Base-by-base conservation (phyloP, 2,113 vertebrate species). In the Vicugna pacos region DNA sequence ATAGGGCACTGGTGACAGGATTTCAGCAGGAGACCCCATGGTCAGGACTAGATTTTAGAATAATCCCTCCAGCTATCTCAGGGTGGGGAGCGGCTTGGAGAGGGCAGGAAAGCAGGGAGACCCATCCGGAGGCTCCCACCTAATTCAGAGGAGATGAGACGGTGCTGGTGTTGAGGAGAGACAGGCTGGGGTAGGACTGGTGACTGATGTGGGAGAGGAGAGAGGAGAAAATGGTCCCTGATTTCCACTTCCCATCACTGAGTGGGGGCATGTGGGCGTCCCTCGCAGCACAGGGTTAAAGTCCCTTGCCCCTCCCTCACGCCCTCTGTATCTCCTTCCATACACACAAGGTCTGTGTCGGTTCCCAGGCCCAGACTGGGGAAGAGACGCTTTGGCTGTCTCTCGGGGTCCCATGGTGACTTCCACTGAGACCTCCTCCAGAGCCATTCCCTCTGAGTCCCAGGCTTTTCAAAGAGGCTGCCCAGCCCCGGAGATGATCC, bases 1-100 rank as follows among this genome's bases (percentile, higher is more conserved):
- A 3, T 2, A 0, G 19, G 73, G n/a, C 1, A 2, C 17, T 60
- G 16, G 0, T 0, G 13, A n/a, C 4, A 4, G 69, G 9, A 67
- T 67, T 87, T 50, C n/a, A 12, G 6, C 65, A 30, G 56, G 64
- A 48, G 14, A 26, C 0, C 0, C 26, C 64, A 35, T 19, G 19
- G 8, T 56, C 35, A 79, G 42, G 24, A 19, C 20, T 13, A 17
- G 48, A 46, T 60, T 32, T 48, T 17, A 46, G 54, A 67, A 42
- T 50, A 24, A 28, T 32, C 38, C 26, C 35, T 62, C 54, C 42
- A 28, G 16, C 42, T 73, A 2, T 50, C n/a, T 56, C 9, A 0
- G 20, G 26, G 3, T 64, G 26, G 20, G 22, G 20, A n/a, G n/a
- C 7, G 1, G 7, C 10, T 22, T 30, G 24, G 75, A 50, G 30